Conservation (phyloP, 2,113 vertebrate species). For the Prietella phreatophila region DNA sequence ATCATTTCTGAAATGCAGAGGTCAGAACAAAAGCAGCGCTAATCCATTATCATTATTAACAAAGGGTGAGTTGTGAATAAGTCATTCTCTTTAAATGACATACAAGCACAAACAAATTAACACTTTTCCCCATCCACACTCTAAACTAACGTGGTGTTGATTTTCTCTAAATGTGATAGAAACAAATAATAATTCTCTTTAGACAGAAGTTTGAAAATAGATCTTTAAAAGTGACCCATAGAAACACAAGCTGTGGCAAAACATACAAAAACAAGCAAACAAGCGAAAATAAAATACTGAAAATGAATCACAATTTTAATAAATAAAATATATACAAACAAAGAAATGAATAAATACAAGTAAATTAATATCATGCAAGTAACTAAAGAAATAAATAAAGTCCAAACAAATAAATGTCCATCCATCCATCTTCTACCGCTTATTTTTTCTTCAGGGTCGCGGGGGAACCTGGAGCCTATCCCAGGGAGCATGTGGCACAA, state of each 20-base stretch:
- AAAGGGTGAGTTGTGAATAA: not conserved
- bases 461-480: too few species aligned
- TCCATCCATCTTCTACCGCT: too few species aligned
- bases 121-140: not conserved
- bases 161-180: not conserved
- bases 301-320: too few species aligned
- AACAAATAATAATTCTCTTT: not conserved
- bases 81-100: not conserved
- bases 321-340: too few species aligned
- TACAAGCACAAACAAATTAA: not conserved
- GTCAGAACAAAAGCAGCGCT: not conserved
- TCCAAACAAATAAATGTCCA: not conserved
- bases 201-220: not conserved
- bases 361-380: not conserved
- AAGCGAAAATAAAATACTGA: not conserved
- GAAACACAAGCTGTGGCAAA: not conserved
- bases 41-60: conserved; percentile 1
- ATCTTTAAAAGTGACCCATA: not conserved
- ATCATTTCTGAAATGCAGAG: not conserved
- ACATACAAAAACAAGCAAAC: not conserved
- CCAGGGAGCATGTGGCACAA: too few species aligned
- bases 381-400: not conserved
- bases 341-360: too few species aligned
- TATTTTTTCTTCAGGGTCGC: too few species aligned
- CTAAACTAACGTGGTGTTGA: not conserved